Base-by-base conservation (phyloP, 2,113 vertebrate genomes). In the Protobothrops mucrosquamatus region DNA sequence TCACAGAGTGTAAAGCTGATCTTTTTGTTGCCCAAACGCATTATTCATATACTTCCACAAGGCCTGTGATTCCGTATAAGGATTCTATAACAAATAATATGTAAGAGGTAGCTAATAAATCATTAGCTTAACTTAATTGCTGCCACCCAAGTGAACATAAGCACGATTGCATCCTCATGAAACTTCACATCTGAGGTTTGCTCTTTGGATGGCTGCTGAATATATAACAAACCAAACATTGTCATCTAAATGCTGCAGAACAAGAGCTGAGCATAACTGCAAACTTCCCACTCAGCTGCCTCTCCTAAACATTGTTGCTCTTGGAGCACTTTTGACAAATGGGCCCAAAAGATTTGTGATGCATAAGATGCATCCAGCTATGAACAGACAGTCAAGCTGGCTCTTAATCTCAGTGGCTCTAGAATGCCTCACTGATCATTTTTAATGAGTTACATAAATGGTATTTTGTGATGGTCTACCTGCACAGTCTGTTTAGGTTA, bases 311-410 rank as follows among this genome's bases (percentile, higher is more conserved):
- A 59, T 26, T 51, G 14, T 34, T 26, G 20, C 20, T 7, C n/a
- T 93, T n/a, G 39, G 6, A 93, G 54, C 90, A 59, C 20, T 93
- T 91, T n/a, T 91, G 86, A 91, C 52, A 91, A 91, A 93, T 89
- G 90, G 29, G 61, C 2, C 64, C 93, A 59, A 57, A 89, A 61
- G 61, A 89, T 22, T 85, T 89, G 23, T 43, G 87, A 56, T 51
- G 56, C 55, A 91, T 48, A 89, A 91, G 54, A 91, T 5, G 61
- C 90, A 85, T 86, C 54, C 86, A 85, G 54, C 86, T 91, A 81
- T 91, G 87, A 89, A 93, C 61, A 51, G 86, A 91, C 54, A 85
- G 52, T 93, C 52, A 89, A 88, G 81, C 54, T 20, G 39, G 26
- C 81, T 93, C 55, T 61, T 93, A 85, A 91, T 93, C 52, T 91